Base-by-base conservation (phyloP, 2,797 vertebrate species). In the Ispidina lecontei region DNA sequence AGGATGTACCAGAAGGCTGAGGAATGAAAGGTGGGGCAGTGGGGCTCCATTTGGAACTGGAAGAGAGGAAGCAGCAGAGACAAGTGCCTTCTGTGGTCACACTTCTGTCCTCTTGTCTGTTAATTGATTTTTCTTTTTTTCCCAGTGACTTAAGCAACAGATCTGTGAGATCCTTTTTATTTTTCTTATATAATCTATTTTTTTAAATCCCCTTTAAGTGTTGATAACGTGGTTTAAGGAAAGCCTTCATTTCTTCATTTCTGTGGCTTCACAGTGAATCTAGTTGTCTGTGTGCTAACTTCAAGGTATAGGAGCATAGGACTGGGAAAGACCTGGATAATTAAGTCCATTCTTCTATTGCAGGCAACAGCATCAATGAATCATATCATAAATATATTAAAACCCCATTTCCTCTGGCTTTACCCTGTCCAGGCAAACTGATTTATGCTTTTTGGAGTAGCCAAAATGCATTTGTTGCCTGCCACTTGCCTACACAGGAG, bases 291-390 rank as follows among this genome's bases (percentile, higher is more conserved):
- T n/a, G 13, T 67, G 52, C 23, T 46, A 43, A 73, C 18, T 72
- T 81, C 21, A 52, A 64, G 68, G n/a, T 2, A 11, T n/a, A 73
- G 44, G 35, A 90, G 46, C 22, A 37, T 11, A 33, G 0, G 6
- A 51, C 44, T 89, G 46, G 69, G 69, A 77, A 77, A 74, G 51
- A 58, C 20, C 22, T 56, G 77, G 74, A 39, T 64, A 86, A 94
- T 90, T 76, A 89, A 82, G 54, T 83, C 49, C 33, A 49, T 84
- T 93, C 37, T 89, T 89, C 84, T 91, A 28, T 55, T 93, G 44
- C 26, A 87, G 49, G 31, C 43, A 89, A 63, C 26, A 81, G 31
- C 56, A 80, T 76, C 69, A 76, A 84, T 52, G 84, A 94, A 82
- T 91, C 68, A 63, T 62, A 63, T 76, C 21, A 71, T 54, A 78